Evolutionary conservation across 2,888 invertebrate species (phyloP).

Genomic region (Harpalus rubripes): DNA sequence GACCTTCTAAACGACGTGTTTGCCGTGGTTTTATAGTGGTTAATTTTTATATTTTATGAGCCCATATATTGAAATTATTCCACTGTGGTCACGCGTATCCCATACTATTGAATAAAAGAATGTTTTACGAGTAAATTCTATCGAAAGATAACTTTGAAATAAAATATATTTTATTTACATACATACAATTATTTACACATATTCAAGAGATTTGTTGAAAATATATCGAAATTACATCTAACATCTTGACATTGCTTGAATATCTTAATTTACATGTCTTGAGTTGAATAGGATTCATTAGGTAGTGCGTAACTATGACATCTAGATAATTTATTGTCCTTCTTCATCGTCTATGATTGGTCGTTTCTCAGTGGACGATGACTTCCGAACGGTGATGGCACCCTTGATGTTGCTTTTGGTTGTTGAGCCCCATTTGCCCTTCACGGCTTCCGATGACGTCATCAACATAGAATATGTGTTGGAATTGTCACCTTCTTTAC

Average conservation of each 20-base stretch:
- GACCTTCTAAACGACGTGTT: too few relatives aligned
- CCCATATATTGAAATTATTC: too few relatives aligned
- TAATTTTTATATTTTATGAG: too few relatives aligned
- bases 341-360: constrained; percentile 72
- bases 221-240: constrained; percentile 61
- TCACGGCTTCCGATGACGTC: constrained; percentile 82
- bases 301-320: constrained; percentile 36
- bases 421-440: constrained; percentile 82
- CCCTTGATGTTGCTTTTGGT: constrained; percentile 75
- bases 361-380: constrained; percentile 75
- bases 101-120: too few relatives aligned
- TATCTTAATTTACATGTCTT: constrained; percentile 51
- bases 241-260: constrained; percentile 49
- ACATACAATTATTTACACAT: constrained; percentile 63
- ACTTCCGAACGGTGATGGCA: constrained; percentile 74
- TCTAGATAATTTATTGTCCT: constrained; percentile 52
- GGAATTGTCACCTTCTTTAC: constrained; percentile 85
- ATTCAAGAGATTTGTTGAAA: constrained; percentile 54
- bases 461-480: constrained; percentile 83
- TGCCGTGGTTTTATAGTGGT: too few relatives aligned
- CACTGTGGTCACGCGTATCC: too few relatives aligned
- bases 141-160: constrained; percentile 26
- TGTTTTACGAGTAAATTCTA: too few relatives aligned
- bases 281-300: constrained; percentile 44
- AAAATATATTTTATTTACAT: constrained; percentile 65